Evolutionary conservation across 2,797 vertebrate genomes (phyloP).

Genomic region (Rhyacichthys aspro): DNA sequence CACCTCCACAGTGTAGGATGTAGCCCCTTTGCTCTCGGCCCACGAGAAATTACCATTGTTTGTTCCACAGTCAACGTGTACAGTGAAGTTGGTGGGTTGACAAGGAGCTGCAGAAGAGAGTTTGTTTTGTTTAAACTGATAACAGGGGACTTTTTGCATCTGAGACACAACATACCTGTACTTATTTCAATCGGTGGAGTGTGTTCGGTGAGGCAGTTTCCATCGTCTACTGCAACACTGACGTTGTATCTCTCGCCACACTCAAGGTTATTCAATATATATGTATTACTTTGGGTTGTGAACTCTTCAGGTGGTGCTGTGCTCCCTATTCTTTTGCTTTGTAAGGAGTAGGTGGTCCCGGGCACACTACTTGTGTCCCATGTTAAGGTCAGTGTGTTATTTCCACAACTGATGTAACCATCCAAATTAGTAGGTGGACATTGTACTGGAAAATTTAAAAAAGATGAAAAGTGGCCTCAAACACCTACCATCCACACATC

Average conservation of each 20-base stretch:
- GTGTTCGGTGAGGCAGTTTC: slow-evolving; percentile 57
- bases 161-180: slow-evolving; percentile 59
- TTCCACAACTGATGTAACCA: slow-evolving; percentile 48
- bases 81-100: slow-evolving; percentile 59
- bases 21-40: slow-evolving; percentile 45
- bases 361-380: slow-evolving; percentile 61
- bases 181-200: slow-evolving; percentile 49
- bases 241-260: slow-evolving; percentile 69
- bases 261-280: slow-evolving; percentile 37
- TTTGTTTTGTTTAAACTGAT: not conserved
- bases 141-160: not conserved
- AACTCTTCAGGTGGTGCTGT: not conserved
- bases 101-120: slow-evolving; percentile 60
- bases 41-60: slow-evolving; percentile 70
- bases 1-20: slow-evolving; percentile 58
- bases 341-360: slow-evolving; percentile 47
- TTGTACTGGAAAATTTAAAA: slow-evolving; percentile 45
- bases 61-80: slow-evolving; percentile 66
- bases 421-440: slow-evolving; percentile 65
- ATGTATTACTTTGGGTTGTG: slow-evolving; percentile 32
- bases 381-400: slow-evolving; percentile 50
- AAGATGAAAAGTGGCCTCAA: not conserved
- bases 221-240: slow-evolving; percentile 44
- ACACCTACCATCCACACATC: not conserved
- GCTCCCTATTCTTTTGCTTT: slow-evolving; percentile 26